A percentile compares a stretch with the other conserved stretches of the same genome.
phyloP scores from a whole-genome alignment of 2,113 vertebrate genomes.

The Athene cunicularia region DNA sequence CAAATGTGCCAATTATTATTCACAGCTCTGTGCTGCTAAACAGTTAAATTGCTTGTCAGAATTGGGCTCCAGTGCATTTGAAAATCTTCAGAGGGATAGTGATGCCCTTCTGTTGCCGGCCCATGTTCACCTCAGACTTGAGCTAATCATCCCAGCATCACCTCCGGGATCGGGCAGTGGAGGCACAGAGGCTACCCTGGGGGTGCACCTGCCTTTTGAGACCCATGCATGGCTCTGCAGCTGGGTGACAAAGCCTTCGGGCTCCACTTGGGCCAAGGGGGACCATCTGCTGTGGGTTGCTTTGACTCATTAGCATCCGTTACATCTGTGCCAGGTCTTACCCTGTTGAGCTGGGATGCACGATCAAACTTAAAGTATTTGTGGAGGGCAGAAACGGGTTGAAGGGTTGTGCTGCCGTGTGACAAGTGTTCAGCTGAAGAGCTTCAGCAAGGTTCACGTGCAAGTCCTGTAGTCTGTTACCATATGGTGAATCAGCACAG shows the following conservation, averaged over 20 bases:
- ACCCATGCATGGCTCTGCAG: fast-evolving
- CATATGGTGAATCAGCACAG: neutral
- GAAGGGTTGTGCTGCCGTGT: neutral
- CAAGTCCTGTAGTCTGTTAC: neutral
- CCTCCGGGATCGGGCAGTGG: neutral
- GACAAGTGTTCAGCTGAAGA: neutral
- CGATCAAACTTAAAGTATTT: neutral
- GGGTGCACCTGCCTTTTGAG: neutral
- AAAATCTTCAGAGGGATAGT: neutral
- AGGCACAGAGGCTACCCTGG: neutral
- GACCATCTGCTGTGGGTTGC: neutral
- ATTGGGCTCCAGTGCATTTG: neutral
- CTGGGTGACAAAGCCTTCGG: neutral
- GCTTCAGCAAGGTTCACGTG: neutral
- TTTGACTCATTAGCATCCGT: neutral
- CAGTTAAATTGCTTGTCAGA: neutral
- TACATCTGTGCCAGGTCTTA: neutral
- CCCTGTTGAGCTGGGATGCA: neutral
- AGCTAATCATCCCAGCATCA: neutral
- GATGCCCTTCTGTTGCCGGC: neutral
- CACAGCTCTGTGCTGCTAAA: neutral
- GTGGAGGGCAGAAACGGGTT: neutral
- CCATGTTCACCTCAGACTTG: neutral
- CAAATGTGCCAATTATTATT: neutral
- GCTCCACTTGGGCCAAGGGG: neutral